phyloP scores from a whole-genome alignment of 2,888 invertebrate genomes.

The Noctua janthe region DNA sequence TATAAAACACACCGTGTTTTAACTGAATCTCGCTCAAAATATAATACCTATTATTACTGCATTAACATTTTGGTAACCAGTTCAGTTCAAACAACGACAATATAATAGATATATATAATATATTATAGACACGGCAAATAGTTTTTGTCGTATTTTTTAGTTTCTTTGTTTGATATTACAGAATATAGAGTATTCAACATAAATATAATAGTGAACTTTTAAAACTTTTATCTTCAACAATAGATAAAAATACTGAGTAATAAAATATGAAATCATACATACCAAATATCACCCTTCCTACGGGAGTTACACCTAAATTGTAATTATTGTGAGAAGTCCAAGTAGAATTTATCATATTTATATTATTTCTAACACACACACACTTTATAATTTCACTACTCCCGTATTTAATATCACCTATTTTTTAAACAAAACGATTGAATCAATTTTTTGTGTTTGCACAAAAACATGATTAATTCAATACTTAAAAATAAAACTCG shows the following conservation, averaged over 20 bases:
- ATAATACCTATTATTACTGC: not conserved
- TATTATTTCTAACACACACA: not conserved
- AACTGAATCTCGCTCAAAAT: constrained; percentile 7
- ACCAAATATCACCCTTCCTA: constrained; percentile 36
- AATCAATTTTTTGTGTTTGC: not conserved
- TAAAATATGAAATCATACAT: constrained; percentile 23
- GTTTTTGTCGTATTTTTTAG: not conserved
- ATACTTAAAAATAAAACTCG: not conserved
- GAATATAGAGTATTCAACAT: not conserved
- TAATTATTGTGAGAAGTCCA: constrained; percentile 30
- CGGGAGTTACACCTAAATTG: constrained; percentile 15
- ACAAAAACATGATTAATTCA: constrained; percentile 2
- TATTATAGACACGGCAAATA: not conserved
- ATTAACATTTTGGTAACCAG: not conserved
- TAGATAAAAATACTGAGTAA: not conserved
- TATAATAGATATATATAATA: too few species aligned
- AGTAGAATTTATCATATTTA: constrained; percentile 38
- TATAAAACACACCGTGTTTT: not conserved
- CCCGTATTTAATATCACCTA: not conserved
- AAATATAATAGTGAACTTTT: not conserved
- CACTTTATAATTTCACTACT: not conserved
- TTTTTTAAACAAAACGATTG: not conserved
- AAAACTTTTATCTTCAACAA: not conserved
- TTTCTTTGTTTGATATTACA: not conserved
- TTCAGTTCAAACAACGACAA: not conserved